Base-by-base conservation (phyloP, 1,140 invertebrate genomes). In the Drosophila cardini region DNA sequence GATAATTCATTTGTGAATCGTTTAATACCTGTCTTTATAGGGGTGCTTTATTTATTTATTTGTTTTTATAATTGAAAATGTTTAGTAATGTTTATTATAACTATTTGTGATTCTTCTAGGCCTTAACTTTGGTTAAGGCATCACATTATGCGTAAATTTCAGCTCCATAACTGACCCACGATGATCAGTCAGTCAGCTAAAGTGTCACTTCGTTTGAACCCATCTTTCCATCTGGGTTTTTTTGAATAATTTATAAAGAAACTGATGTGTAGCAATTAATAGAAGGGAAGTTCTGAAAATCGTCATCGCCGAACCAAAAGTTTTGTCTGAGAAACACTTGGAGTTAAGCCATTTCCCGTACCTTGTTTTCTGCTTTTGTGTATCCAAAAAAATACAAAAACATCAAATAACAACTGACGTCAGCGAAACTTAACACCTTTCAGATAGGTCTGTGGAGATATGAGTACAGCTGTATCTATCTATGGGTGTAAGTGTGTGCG, bases 351-450 rank as follows among this genome's bases (percentile, higher is more conserved):
- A 21, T 43, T 57, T 45, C 15, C 40, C 10, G 46, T 57, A 52
- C 70, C 53, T 58, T 67, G 34, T 15, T n/a, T 40, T 50, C 36
- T 52, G 16, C 5, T 36, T 63, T 53, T 63, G 60, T 30, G 13
- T 57, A 40, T 40, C 55, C 40, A 26, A 36, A 13, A 30, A 45
- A 57, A 48, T 18, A 6, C 34, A 26, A 26, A 26, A 26, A 26
- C 21, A 26, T 40, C 38, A 40, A 40, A 38, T 2, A 56, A 40
- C 68, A 70, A 30, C 57, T 74, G 72, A 70, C 67, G 72, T 70
- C 52, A 74, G 67, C 65, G 67, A 55, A 74, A 74, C 53, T 38
- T 53, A 74, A 70, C 65, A 71, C 72, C 67, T 70, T 74, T 55
- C 38, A 62, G 67, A 71, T 73, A 61, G 36, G 7, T 53, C 36